Evolutionary conservation across 1,140 invertebrate species (phyloP), one percentile per base, ranked within the genome.

Genomic region (Colletes gigas): DNA sequence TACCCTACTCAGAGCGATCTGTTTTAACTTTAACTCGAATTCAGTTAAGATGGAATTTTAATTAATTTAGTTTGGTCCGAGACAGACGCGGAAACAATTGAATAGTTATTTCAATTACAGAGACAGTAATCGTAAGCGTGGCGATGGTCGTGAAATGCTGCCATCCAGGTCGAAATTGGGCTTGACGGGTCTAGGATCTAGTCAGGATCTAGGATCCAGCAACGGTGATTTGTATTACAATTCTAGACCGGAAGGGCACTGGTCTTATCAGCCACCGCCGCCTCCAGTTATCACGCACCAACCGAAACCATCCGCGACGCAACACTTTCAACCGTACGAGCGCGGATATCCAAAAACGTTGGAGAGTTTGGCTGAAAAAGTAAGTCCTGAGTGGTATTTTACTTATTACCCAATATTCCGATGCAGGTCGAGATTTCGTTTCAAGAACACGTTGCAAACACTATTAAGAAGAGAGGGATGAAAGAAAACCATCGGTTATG

Each of bases 281-380:
- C 95, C 95, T 3, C 96, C 96, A 3, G 97, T 98, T 6, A 97
- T 98, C 74, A 98, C 97, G 1, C 97, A 98, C 90, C 97, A 98
- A 89, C 97, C 97, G 0, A 97, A 97, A 89, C 92, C 94, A 60
- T 95, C 96, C 2, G 92, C 94, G 41, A 95, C 96, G 63, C 96
- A 97, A 60, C 96, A 97, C 88, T 98, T 97, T 90, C 97, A 97
- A 81, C 94, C 94, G 0, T 95, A 94, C 87, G 97, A 97, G 88
- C 95, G 97, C 50, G 96, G 95, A 19, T 98, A 98, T 92, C 97
- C 97, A n/a, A 98, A 98, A 90, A 98, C 98, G 0, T 91, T 98
- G 68, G 97, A 98, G 91, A 98, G 97, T 88, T 94, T 98, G 4
- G 97, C 97, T 0, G 97, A 98, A 91, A 98, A 98, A 94, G 97